These are phyloP conservation scores for Camptogramma bilineatum DNA, from an alignment of 2,888 invertebrate species.

Conservation along the genomic window DNA sequence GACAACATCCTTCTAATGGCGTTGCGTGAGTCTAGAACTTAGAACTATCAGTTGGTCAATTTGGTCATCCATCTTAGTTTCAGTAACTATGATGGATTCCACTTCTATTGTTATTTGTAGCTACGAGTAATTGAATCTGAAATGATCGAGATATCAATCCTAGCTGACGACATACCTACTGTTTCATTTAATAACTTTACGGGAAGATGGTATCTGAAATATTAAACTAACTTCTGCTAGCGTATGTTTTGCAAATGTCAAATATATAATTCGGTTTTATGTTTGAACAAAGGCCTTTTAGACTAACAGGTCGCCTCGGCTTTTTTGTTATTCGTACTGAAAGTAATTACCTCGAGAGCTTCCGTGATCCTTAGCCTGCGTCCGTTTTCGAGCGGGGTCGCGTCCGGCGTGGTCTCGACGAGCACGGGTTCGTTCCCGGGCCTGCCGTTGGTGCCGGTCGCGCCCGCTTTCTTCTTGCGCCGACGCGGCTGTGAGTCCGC, in stretches of 20 bases:
- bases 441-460: slow-evolving; percentile 80
- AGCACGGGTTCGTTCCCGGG: slow-evolving; percentile 88
- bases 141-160: neutral
- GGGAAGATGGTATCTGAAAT: neutral
- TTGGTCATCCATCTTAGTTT: too few relatives aligned
- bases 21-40: too few relatives aligned
- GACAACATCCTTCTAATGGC: too few relatives aligned
- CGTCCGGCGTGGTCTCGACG: slow-evolving; percentile 93
- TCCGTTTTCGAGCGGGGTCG: slow-evolving; percentile 87
- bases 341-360: slow-evolving; percentile 86
- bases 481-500: slow-evolving; percentile 95
- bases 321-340: neutral
- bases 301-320: neutral
- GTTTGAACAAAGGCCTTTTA: neutral
- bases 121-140: neutral
- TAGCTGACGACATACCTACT: neutral
- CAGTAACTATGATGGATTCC: neutral
- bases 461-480: slow-evolving; percentile 91
- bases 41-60: too few relatives aligned
- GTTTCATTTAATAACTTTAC: neutral
- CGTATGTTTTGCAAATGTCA: too few relatives aligned
- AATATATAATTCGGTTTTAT: too few relatives aligned
- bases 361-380: slow-evolving; percentile 88
- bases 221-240: neutral
- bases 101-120: neutral